A percentile compares a stretch with the other conserved stretches of the same genome.
These are phyloP conservation scores for Pogonophryne albipinna DNA, from an alignment of 2,797 vertebrate species.

Conservation along the genomic window DNA sequence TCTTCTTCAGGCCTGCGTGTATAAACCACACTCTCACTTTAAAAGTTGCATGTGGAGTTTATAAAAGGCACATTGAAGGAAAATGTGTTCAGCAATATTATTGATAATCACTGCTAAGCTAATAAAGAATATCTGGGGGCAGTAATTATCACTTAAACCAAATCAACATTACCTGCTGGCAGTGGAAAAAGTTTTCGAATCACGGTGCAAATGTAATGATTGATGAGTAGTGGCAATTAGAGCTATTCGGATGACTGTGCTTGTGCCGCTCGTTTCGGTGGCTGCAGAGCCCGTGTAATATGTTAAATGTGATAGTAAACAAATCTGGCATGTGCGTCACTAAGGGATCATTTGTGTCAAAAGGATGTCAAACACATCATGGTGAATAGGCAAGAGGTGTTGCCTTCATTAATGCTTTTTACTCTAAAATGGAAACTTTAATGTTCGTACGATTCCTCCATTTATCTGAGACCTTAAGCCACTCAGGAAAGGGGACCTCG, in stretches of 20 bases:
- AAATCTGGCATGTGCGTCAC: conserved; percentile 31
- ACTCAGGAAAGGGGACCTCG: not conserved
- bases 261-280: not conserved
- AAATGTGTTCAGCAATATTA: conserved; percentile 12
- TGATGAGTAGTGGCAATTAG: conserved; percentile 26
- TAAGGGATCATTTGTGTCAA: conserved; percentile 5
- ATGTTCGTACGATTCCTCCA: conserved; percentile 1
- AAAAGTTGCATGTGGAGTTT: not conserved
- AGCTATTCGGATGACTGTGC: not conserved
- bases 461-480: conserved; percentile 17
- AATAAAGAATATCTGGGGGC: conserved; percentile 40
- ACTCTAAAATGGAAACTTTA: not conserved
- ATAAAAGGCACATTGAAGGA: not conserved
- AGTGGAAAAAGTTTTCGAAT: conserved; percentile 35
- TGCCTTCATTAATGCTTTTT: not conserved
- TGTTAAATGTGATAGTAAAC: conserved; percentile 35
- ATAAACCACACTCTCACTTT: not conserved
- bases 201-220: conserved; percentile 26
- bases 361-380: conserved; percentile 5
- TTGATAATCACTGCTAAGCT: conserved; percentile 43
- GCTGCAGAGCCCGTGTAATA: conserved; percentile 17
- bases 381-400: conserved; percentile 11
- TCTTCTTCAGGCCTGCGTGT: conserved; percentile 1
- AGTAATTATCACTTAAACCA: conserved; percentile 42
- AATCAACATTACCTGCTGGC: conserved; percentile 56